Evolutionary conservation across 2,888 invertebrate genomes (phyloP).

Genomic region (Saturnia japonica): DNA sequence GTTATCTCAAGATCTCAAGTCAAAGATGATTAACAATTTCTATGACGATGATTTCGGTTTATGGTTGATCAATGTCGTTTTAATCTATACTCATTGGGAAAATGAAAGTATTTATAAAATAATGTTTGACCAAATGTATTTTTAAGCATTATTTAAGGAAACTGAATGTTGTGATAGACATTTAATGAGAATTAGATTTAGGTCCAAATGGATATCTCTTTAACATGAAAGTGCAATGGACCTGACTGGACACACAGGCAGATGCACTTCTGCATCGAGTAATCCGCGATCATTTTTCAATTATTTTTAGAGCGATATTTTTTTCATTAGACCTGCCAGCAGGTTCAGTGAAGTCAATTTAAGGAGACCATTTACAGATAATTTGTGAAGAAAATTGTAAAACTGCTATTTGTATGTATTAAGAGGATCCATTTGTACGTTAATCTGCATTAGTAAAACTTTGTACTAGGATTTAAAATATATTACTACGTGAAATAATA

Average conservation of each 20-base stretch:
- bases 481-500: conserved; percentile 26
- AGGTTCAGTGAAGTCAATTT: not conserved
- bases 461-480: conserved; percentile 61
- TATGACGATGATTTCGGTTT: not conserved
- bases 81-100: not conserved
- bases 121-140: conserved; percentile 22
- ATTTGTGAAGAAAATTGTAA: not conserved
- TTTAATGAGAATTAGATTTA: conserved; percentile 37
- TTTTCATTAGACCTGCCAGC: not conserved
- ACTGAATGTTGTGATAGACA: conserved; percentile 80
- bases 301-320: not conserved
- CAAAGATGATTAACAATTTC: not conserved
- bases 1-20: not conserved
- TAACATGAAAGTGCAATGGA: not conserved
- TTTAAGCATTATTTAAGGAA: conserved; percentile 48
- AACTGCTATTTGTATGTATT: not conserved
- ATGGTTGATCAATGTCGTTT: not conserved
- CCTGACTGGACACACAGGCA: no score
- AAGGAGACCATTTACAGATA: not conserved
- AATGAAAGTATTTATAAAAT: not conserved
- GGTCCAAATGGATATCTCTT: conserved; percentile 12
- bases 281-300: no score
- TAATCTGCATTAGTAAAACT: conserved; percentile 45
- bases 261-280: no score
- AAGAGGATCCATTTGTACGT: conserved; percentile 9